Evolutionary conservation across 2,113 vertebrate species (phyloP).

Genomic region (Sclerurus mexicanus): DNA sequence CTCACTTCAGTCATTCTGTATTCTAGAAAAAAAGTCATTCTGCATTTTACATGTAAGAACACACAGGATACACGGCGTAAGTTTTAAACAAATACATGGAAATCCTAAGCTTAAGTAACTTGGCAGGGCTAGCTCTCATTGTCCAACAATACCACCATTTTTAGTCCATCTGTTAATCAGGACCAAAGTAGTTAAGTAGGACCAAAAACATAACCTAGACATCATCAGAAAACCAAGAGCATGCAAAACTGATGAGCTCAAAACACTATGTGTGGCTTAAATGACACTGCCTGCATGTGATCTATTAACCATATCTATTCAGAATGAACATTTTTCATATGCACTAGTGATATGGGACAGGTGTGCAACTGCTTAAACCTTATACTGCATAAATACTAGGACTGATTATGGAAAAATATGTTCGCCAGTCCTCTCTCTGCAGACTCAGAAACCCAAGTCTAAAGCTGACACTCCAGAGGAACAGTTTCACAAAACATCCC

Average conservation of each 20-base stretch:
- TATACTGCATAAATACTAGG: no score
- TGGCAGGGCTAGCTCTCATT: not conserved
- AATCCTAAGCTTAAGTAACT: not conserved
- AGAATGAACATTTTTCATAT: not conserved
- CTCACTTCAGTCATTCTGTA: not conserved
- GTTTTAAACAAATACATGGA: not conserved
- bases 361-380: not conserved
- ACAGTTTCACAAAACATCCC: not conserved
- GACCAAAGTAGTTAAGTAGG: not conserved
- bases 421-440: not conserved
- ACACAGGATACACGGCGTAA: fast-evolving
- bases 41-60: not conserved
- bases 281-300: not conserved
- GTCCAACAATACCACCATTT: not conserved
- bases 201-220: not conserved
- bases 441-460: not conserved
- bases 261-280: not conserved
- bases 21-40: not conserved
- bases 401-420: fast-evolving
- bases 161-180: not conserved
- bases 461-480: not conserved
- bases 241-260: not conserved
- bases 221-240: not conserved
- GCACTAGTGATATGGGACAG: not conserved
- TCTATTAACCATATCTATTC: no score